phyloP scores from a whole-genome alignment of 2,113 vertebrate species.

The Anser cygnoides region DNA sequence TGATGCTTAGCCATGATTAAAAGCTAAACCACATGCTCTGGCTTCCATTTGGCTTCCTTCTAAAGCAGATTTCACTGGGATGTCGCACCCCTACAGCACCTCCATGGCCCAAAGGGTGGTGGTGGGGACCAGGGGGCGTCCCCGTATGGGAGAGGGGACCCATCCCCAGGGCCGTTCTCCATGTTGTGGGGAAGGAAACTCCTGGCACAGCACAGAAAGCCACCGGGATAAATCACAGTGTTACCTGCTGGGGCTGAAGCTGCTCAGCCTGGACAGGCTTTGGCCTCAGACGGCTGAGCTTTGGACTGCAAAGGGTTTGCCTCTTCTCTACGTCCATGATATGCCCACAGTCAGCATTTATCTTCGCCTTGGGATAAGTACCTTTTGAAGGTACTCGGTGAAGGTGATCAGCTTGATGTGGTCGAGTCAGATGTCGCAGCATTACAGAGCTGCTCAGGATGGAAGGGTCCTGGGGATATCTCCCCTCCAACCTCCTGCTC shows the following conservation, averaged over 20 bases:
- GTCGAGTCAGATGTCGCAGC: not conserved
- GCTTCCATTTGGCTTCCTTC: not conserved
- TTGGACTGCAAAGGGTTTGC: not conserved
- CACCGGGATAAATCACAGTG: not conserved
- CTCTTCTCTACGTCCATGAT: not conserved
- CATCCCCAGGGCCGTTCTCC: not conserved
- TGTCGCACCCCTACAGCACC: not conserved
- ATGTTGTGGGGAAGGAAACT: rapidly evolving
- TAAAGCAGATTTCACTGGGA: not conserved
- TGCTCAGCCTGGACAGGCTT: too few species aligned
- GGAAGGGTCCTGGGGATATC: not conserved
- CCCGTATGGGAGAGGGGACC: not conserved
- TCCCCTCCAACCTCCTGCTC: not conserved
- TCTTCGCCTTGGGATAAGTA: not conserved
- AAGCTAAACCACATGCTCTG: not conserved
- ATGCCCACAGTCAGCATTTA: not conserved
- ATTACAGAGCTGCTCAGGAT: not conserved
- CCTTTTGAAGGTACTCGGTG: too few species aligned
- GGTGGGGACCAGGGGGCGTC: not conserved
- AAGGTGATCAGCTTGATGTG: too few species aligned
- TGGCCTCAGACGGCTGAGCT: not conserved
- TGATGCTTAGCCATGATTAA: not conserved
- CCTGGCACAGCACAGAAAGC: not conserved
- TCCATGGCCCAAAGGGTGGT: not conserved
- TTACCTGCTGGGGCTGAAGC: not conserved